Base-by-base conservation (phyloP, 2,797 vertebrate genomes). In the Cryptoblepharus egeriae region DNA sequence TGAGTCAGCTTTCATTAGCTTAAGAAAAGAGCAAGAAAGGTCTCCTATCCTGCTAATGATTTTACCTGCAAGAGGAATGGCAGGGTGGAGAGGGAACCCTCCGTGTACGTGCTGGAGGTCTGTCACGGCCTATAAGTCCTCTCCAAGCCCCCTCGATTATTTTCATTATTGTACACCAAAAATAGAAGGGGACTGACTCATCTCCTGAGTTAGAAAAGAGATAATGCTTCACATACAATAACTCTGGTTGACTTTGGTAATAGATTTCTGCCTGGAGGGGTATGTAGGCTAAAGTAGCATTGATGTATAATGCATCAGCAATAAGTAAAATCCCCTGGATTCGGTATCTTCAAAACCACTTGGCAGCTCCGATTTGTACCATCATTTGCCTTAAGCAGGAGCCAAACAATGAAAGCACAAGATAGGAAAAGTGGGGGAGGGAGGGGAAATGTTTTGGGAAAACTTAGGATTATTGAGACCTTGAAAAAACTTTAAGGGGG, bases 171-270 rank as follows among this genome's bases (percentile, higher is more conserved):
- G 92, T 90, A 93, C 4, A 90, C 81, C 88, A 91, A 87, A 84
- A 93, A 93, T 93, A 90, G 92, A 93, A 95, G 86, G 75, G 88
- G 84, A 89, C 85, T 93, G 91, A 93, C 83, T 92, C 81, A 88
- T 92, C 88, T 88, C 91, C 90, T 76, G 80, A 88, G 89, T 89
- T 88, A 87, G 92, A 94, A 89, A 88, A 82, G 88, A 88, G 76
- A 86, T 84, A 86, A 83, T 88, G 85, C 83, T 91, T 92, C 90
- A 94, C 85, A 82, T 84, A 90, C 91, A 94, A 92, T 88, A 94
- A 90, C 87, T 90, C 11, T 87, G 86, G 81, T 83, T 90, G 86
- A 91, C 85, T 95, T 80, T 83, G 79, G 85, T 91, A 94, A 92
- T 86, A 92, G 68, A 73, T 91, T 85, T 91, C 83, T 92, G 91